Evolutionary conservation across 2,888 invertebrate genomes (phyloP).

Genomic region (Napeogenes inachia): DNA sequence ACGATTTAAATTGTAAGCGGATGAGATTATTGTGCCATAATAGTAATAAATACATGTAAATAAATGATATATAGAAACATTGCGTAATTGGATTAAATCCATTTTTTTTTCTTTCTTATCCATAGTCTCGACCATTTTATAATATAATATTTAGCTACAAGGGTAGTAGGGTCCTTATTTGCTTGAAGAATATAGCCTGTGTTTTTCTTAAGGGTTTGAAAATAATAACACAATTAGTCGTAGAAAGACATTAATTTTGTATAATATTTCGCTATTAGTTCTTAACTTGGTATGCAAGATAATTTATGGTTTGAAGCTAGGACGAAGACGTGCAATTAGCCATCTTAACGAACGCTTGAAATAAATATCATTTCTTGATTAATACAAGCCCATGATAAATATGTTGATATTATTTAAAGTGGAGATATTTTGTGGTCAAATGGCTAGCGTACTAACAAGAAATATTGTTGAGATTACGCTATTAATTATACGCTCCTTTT

Average conservation of each 20-base stretch:
- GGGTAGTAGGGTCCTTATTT: no score
- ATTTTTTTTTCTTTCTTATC: no score
- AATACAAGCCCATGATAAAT: conserved; percentile 63
- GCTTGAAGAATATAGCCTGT: no score
- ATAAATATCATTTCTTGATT: conserved; percentile 74
- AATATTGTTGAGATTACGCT: conserved; percentile 1
- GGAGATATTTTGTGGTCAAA: conserved; percentile 30
- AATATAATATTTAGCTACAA: no score
- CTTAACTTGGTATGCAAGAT: conserved; percentile 46
- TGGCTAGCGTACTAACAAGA: conserved; percentile 7
- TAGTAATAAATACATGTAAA: background rate
- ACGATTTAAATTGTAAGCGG: conserved; percentile 31
- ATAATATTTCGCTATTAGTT: conserved; percentile 24
- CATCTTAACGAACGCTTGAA: conserved; percentile 71
- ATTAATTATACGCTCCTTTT: background rate
- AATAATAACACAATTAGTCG: no score
- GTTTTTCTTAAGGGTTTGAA: no score
- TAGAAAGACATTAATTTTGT: background rate
- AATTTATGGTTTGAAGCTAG: conserved; percentile 68
- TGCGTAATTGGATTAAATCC: no score
- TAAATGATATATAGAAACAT: background rate
- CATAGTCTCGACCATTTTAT: no score
- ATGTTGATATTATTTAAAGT: conserved; percentile 54
- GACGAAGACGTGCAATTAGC: conserved; percentile 73
- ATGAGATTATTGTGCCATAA: conserved; percentile 25